A percentile compares a stretch with the other conserved stretches of the same genome.
Conservation (phyloP, 2,888 invertebrate species). For the Mechanitis mazaeus region DNA sequence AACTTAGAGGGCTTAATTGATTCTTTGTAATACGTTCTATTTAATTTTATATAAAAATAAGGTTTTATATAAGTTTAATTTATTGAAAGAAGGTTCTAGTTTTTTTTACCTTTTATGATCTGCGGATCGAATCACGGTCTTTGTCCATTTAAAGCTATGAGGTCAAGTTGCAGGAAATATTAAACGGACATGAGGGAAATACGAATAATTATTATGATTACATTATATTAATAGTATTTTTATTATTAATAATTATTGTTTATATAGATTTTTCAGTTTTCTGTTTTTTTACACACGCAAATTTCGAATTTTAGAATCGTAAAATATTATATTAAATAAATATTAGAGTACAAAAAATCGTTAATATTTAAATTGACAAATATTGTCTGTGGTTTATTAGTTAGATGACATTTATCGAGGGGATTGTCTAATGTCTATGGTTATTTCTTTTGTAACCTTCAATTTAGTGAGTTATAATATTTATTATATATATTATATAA, state of each 20-base stretch:
- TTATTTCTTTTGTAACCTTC: too few relatives aligned
- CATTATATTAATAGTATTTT: neutral
- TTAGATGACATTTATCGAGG: too few relatives aligned
- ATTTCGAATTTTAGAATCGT: too few relatives aligned
- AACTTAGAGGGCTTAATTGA: neutral
- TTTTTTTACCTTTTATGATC: neutral
- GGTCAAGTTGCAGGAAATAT: neutral
- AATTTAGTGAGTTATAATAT: too few relatives aligned
- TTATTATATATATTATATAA: too few relatives aligned
- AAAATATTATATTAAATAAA: too few relatives aligned
- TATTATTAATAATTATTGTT: neutral
- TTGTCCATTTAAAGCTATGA: constrained; percentile 2
- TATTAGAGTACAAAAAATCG: too few relatives aligned
- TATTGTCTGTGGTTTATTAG: too few relatives aligned
- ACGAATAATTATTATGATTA: constrained; percentile 1
- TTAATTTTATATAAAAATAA: neutral
- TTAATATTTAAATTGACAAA: too few relatives aligned
- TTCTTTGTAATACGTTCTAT: neutral
- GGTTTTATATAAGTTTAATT: neutral
- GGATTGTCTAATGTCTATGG: too few relatives aligned
- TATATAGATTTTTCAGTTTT: too few relatives aligned
- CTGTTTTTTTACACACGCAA: too few relatives aligned
- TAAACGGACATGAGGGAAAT: constrained; percentile 2
- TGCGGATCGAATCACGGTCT: neutral
- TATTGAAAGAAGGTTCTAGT: neutral